Base-by-base conservation (phyloP, 92 coral and sea anemone genomes). In the Hydrozoanthus gracilis region DNA sequence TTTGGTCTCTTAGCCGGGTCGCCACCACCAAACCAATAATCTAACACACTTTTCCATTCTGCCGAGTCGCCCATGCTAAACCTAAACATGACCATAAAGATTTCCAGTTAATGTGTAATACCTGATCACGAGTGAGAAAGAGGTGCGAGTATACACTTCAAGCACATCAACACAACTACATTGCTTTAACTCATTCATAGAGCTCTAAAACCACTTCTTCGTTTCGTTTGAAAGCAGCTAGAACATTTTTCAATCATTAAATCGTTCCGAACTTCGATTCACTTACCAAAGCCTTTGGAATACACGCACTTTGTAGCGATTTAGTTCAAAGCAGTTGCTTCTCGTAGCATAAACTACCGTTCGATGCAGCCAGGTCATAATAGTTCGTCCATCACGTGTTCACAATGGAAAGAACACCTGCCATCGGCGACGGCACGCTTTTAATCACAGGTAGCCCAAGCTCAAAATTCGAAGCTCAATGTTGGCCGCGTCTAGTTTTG, bases 1-100 rank as follows among this genome's bases (percentile, higher is more conserved):
- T 77, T 62, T 0, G 93, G 91, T 60, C 98, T 92, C 82, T 91
- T 95, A 12, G 85, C 69, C 12, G 95, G 99, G 77, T 94, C 93
- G 0, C 95, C 95, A 2, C 93, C 93, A 78, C 96, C 96, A 84
- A 91, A 94, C 99, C 99, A 96, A 87, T 91, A 96, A 72, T 94
- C 86, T 35, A 96, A 82, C 54, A 94, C 95, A 27, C 87, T 90
- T 50, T 87, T 76, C 90, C 90, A 87, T 11, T 90, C 93, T 45
- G 78, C 85, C 5, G 86, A 18, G 46, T 18, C 85, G 66, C 85
- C 10, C 85, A 80, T 80, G 14, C 62, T 65, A 44, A 12, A 76
- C 45, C 66, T 76, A 35, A 7, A 8, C 39, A 27, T 27, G 39
- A 27, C 39, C 39, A 27, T 27, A 27, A 27, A 27, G 39, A 27